phyloP scores from a whole-genome alignment of 1,140 invertebrate species.

The Cyclina sinensis region DNA sequence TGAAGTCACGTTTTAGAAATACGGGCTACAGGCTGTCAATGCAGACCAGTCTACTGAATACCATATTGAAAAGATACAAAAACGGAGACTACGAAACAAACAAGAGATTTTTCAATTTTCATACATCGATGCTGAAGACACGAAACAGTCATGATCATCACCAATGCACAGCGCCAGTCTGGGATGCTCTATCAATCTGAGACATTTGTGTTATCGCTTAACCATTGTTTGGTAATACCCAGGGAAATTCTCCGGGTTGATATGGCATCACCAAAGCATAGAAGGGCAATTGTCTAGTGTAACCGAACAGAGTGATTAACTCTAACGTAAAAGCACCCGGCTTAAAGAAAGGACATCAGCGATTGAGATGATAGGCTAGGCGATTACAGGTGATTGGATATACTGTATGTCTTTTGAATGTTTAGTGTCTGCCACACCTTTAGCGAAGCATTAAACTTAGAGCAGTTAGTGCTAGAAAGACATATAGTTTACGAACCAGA shows the following conservation, averaged over 20 bases:
- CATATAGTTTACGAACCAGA: constrained; percentile 1
- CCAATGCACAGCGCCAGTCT: background rate
- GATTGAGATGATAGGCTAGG: background rate
- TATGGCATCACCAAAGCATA: constrained; percentile 14
- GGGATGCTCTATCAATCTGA: background rate
- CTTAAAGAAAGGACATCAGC: background rate
- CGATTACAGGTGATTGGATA: background rate
- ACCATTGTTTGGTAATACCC: background rate
- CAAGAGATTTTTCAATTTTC: background rate
- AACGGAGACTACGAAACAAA: background rate
- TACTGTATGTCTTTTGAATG: background rate
- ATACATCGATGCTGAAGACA: background rate
- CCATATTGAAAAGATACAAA: constrained; percentile 43
- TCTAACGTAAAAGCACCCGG: constrained; percentile 14
- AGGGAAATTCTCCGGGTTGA: background rate
- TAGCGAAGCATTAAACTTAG: background rate
- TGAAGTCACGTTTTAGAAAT: constrained; percentile 29
- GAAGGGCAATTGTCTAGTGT: constrained; percentile 15
- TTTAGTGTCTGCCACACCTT: background rate
- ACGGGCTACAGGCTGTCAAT: constrained; percentile 1
- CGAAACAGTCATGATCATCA: background rate
- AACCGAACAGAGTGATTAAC: background rate
- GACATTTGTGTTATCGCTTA: background rate
- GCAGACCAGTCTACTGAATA: constrained; percentile 14
- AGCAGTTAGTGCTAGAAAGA: background rate